Base-by-base conservation (phyloP, 2,888 invertebrate genomes). In the Nymphalis polychloros region DNA sequence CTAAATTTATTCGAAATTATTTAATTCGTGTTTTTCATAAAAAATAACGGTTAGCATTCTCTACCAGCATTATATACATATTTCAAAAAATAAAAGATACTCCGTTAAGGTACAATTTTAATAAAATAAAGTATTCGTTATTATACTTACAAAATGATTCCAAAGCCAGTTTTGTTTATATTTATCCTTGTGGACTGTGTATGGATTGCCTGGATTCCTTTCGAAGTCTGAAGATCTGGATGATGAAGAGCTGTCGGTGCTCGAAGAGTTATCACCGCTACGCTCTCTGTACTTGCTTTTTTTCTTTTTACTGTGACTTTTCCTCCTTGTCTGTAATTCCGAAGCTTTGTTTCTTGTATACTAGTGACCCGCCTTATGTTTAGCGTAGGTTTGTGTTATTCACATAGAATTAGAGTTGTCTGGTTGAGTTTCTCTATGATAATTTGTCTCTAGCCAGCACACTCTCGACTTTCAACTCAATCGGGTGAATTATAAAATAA, bases 161-260 rank as follows among this genome's bases (percentile, higher is more conserved):
- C 90, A 91, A 13, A 84, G 62, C 84, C 84, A 90, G 60, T 92
- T 92, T 63, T 87, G 85, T 52, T 77, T 79, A 68, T 92, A 92
- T 73, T 86, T 86, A 68, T 84, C 80, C 64, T 84, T 87, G 72
- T 81, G 77, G 1, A 90, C 64, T 0, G 89, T 90, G 72, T 76
- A 90, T 0, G 90, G 90, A 69, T 92, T 92, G 0, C 89, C 90
- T 0, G 85, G 84, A 46, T 92, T 92, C 35, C 75, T 82, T 31
- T 92, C 89, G 3, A 73, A 76, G 8, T 81, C 83, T 0, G 80
- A 78, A 1, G 79, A 77, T 0, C 55, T 72, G 1, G 79, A 75
- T 8, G 73, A 67, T 6, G 53, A 50, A 0, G 64, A 59, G 6
- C 20, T 46, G 13, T 64, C 64, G 10, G 20, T 52, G 2, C 57